Percentiles rank a stretch among this genome's conserved stretches.
These are phyloP conservation scores for Grus americana DNA, from an alignment of 2,113 vertebrate species.

Conservation along the genomic window DNA sequence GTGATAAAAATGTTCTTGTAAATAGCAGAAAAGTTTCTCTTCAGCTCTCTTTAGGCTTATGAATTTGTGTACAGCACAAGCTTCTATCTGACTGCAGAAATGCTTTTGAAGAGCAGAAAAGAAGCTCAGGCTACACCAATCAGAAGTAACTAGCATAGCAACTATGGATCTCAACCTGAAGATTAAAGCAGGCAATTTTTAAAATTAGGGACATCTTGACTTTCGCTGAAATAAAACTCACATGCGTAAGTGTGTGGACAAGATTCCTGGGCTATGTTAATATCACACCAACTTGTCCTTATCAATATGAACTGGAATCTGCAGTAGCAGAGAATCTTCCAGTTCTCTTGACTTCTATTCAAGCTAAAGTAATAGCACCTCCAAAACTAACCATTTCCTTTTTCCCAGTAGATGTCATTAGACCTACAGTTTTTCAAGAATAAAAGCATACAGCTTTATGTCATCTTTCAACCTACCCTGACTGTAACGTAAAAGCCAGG, in stretches of 20 bases:
- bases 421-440: background rate
- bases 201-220: background rate
- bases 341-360: background rate
- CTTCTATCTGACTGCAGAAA: background rate
- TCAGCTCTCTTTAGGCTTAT: background rate
- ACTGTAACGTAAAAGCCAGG: background rate
- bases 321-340: background rate
- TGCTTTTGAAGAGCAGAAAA: background rate
- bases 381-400: background rate
- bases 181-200: background rate
- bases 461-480: background rate
- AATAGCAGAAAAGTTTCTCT: background rate
- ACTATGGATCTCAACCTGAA: background rate
- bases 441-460: background rate
- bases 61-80: background rate
- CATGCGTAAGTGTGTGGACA: background rate
- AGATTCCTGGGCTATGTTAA: background rate
- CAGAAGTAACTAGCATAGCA: background rate
- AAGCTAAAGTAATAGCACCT: background rate
- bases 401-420: background rate
- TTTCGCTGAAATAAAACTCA: background rate
- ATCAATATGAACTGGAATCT: background rate
- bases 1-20: background rate
- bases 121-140: background rate
- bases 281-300: background rate